Evolutionary conservation across 2,888 invertebrate genomes (phyloP).

Genomic region (Rhamnusium bicolor): DNA sequence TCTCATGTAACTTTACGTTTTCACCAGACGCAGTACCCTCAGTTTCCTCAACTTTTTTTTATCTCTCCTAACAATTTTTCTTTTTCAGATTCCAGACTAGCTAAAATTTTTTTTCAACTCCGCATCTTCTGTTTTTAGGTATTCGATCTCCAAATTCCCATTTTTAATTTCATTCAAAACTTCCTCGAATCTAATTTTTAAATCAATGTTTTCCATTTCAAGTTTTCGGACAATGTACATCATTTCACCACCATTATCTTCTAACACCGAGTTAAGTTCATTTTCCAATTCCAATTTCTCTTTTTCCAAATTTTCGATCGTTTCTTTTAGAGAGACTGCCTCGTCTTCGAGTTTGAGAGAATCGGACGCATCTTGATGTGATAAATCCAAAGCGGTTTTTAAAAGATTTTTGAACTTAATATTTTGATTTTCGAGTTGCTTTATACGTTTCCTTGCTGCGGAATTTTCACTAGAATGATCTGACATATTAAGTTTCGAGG

Average conservation of each 20-base stretch:
- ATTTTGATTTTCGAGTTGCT: slow-evolving; percentile 56
- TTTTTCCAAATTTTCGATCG: slow-evolving; percentile 46
- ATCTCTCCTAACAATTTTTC: slow-evolving; percentile 41
- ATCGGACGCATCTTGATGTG: slow-evolving; percentile 43
- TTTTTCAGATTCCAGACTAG: slow-evolving; percentile 49
- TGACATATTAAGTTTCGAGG: slow-evolving; percentile 5
- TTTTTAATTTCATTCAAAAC: slow-evolving; percentile 46
- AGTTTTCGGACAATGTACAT: slow-evolving; percentile 30
- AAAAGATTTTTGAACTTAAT: slow-evolving; percentile 51
- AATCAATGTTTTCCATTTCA: slow-evolving; percentile 45
- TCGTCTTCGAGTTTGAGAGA: slow-evolving; percentile 42
- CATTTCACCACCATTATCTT: slow-evolving; percentile 34
- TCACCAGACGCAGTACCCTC: slow-evolving; percentile 41
- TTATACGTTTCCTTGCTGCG: slow-evolving; percentile 49
- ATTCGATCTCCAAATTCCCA: slow-evolving; percentile 43
- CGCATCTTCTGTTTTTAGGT: slow-evolving; percentile 43
- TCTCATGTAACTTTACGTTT: slow-evolving; percentile 19
- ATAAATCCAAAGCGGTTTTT: slow-evolving; percentile 49
- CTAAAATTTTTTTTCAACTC: slow-evolving; percentile 45
- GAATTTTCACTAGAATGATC: slow-evolving; percentile 30
- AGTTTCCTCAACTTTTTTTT: slow-evolving; percentile 44
- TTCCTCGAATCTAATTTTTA: slow-evolving; percentile 46
- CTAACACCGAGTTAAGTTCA: slow-evolving; percentile 40
- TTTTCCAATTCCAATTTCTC: slow-evolving; percentile 51
- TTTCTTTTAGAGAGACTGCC: slow-evolving; percentile 41